phyloP scores from a whole-genome alignment of 2,113 vertebrate genomes.

The Bubo blakistoni region DNA sequence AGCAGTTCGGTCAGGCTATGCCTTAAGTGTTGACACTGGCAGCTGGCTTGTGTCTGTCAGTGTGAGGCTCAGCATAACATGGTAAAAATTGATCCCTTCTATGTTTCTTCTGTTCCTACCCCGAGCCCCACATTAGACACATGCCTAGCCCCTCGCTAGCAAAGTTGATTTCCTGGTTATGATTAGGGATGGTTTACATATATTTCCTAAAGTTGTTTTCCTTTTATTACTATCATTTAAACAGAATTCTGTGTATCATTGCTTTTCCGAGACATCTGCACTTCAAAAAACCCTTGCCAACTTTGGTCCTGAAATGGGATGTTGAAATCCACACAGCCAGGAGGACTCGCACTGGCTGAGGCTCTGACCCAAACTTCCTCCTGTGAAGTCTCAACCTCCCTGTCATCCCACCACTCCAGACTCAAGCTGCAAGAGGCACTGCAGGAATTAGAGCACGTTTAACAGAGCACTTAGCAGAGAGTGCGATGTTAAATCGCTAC shows the following conservation, averaged over 20 bases:
- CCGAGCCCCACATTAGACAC: slow-evolving; percentile 39
- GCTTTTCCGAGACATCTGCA: slow-evolving; percentile 17
- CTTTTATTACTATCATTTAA: slow-evolving; percentile 38
- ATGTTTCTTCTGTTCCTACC: background rate
- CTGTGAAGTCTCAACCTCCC: background rate
- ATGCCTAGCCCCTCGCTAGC: background rate
- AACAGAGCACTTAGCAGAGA: background rate
- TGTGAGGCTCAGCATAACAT: background rate
- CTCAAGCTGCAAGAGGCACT: background rate
- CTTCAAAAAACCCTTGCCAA: background rate
- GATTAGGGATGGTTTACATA: slow-evolving; percentile 45
- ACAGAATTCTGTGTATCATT: background rate
- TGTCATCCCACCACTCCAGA: background rate
- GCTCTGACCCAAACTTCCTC: background rate
- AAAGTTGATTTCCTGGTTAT: slow-evolving; percentile 27
- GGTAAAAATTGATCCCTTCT: slow-evolving; percentile 56
- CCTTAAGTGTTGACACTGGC: background rate
- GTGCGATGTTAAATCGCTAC: background rate
- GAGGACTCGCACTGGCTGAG: background rate
- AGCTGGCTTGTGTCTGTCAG: slow-evolving; percentile 45
- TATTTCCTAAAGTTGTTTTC: slow-evolving; percentile 53
- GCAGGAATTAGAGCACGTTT: background rate
- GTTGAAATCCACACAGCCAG: background rate
- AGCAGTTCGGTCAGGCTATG: background rate
- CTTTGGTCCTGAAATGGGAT: background rate